Base-by-base conservation (phyloP, 2,797 vertebrate genomes). In the Danio albolineatus region DNA sequence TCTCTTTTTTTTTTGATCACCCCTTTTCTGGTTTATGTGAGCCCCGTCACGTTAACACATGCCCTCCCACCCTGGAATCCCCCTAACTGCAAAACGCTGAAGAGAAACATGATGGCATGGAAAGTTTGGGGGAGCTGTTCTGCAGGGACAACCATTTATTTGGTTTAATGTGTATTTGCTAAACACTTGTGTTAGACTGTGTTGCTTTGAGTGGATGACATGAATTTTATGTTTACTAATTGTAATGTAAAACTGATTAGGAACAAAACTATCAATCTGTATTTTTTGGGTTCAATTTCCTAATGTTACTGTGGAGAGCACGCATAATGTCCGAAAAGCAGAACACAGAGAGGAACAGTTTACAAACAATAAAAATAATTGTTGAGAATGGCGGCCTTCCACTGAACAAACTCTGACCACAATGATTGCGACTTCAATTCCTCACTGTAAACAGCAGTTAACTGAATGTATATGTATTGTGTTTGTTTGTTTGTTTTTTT, bases 11-110 rank as follows among this genome's bases (percentile, higher is more conserved):
- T 49, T 72, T 53, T 82, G 64, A 86, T 87, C 80, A 71, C 19
- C 82, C 85, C 82, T 77, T 78, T 65, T 21, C 61, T 62, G 41
- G 82, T 83, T 72, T 85, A 73, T 19, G 51, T 67, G 65, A 70
- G 51, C 73, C 53, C 10, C 9, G 10, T 16, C 60, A 82, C n/a
- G n/a, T 78, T 61, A 80, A n/a, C 64, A 53, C 38, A 39, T 43
- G 28, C 19, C 73, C 60, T 67, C 48, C 74, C 76, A 75, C 46
- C 73, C 73, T 46, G 80, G 78, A 78, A 83, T 51, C n/a, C 51
- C 51, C 46, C 71, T 60, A 53, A 79, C 44, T 60, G 67, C 80
- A 79, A 76, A 72, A 28, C 46, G 5, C 48, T 62, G 74, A 86
- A 61, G 62, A 57, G 19, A 75, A 84, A 54, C 64, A 79, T 36